A percentile compares a stretch with the other conserved stretches of the same genome.
These are phyloP conservation scores for Ylistrum balloti DNA, from an alignment of 1,140 invertebrate species.

Conservation along the genomic window DNA sequence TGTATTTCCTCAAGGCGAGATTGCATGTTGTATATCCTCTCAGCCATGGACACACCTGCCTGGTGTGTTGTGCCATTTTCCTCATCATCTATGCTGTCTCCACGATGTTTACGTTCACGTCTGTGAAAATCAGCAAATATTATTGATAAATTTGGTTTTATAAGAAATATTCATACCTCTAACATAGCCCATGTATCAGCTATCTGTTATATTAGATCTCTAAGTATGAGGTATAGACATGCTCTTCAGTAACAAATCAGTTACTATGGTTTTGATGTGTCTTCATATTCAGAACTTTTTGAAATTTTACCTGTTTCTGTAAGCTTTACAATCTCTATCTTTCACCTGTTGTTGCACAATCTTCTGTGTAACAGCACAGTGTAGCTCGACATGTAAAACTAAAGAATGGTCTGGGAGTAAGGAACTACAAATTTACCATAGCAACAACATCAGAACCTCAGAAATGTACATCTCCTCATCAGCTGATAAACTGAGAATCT, in stretches of 20 bases:
- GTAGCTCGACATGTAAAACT: not conserved
- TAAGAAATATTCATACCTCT: too few relatives aligned
- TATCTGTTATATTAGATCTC: too few relatives aligned
- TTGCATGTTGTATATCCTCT: constrained; percentile 74
- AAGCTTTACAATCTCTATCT: not conserved
- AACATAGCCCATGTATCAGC: too few relatives aligned
- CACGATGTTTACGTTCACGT: constrained; percentile 12
- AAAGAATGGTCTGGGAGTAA: not conserved
- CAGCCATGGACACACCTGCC: constrained; percentile 62
- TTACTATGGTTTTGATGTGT: too few relatives aligned
- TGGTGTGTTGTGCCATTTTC: constrained; percentile 48
- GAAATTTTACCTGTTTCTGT: too few relatives aligned
- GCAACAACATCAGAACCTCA: not conserved
- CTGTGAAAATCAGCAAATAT: not conserved
- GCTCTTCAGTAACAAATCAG: too few relatives aligned
- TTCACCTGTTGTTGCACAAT: not conserved
- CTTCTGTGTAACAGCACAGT: not conserved
- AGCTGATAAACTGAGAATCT: not conserved
- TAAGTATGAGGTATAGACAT: too few relatives aligned
- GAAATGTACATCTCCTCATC: constrained; percentile 7
- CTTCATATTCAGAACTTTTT: too few relatives aligned
- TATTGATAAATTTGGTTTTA: too few relatives aligned
- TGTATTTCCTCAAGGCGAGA: constrained; percentile 67
- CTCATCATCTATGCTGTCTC: constrained; percentile 54
- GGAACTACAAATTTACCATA: not conserved